Evolutionary conservation across 2,113 vertebrate species (phyloP).

Genomic region (Solea solea): DNA sequence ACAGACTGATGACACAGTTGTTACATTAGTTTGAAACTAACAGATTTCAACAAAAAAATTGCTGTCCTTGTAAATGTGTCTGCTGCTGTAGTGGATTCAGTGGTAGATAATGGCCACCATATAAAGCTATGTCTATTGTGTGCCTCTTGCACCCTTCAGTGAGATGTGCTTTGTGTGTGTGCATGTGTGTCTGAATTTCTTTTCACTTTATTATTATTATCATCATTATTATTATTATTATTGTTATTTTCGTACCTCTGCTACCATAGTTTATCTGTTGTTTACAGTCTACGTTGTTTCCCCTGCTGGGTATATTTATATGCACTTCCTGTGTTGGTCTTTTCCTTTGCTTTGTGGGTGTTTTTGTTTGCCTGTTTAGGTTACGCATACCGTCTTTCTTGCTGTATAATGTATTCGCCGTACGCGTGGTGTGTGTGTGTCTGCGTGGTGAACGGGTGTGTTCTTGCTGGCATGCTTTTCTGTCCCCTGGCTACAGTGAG

Average conservation of each 20-base stretch:
- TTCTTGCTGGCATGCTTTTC: conserved; percentile 44
- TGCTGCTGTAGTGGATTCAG: conserved; percentile 29
- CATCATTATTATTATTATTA: too few relatives aligned
- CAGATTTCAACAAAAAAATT: conserved; percentile 33
- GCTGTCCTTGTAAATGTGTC: conserved; percentile 32
- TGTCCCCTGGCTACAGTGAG: conserved; percentile 67
- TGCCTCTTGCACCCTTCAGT: conserved; percentile 45
- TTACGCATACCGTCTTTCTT: conserved; percentile 25
- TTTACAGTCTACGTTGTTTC: conserved; percentile 28
- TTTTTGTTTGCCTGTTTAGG: conserved; percentile 32
- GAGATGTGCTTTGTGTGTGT: conserved; percentile 16
- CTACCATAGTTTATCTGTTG: conserved; percentile 21
- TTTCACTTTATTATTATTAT: background rate
- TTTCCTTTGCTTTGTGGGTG: conserved; percentile 30
- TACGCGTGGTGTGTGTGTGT: conserved; percentile 7
- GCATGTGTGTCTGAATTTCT: conserved; percentile 3
- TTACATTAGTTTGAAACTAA: conserved; percentile 29
- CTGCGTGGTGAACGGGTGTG: conserved; percentile 13
- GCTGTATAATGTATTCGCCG: conserved; percentile 24
- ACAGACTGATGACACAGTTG: conserved; percentile 27
- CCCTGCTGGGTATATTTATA: conserved; percentile 16
- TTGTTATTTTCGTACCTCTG: background rate
- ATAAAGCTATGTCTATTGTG: conserved; percentile 40
- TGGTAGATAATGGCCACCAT: conserved; percentile 43
- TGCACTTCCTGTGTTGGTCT: conserved; percentile 19